phyloP scores from a whole-genome alignment of 2,113 vertebrate species.

The Eclectus roratus region DNA sequence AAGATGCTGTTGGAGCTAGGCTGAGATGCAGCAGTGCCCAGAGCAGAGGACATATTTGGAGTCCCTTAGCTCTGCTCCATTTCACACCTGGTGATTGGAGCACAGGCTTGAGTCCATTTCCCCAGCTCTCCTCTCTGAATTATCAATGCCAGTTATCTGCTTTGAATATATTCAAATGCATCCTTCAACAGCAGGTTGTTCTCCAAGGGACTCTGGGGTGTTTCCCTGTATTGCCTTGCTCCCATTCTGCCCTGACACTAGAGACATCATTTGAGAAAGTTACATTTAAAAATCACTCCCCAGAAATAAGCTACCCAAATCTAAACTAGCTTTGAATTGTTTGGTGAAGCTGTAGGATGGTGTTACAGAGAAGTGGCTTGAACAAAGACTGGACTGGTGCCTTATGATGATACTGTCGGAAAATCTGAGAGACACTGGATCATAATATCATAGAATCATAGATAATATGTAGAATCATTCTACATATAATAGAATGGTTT shows the following conservation, averaged over 20 bases:
- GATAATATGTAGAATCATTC: neutral
- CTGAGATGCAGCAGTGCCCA: neutral
- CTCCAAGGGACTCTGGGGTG: neutral
- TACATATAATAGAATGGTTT: neutral
- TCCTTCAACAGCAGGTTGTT: neutral
- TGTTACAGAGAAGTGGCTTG: neutral
- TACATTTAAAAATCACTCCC: neutral
- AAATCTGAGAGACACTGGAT: neutral
- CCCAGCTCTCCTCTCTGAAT: neutral
- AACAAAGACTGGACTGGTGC: neutral
- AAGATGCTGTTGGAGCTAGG: rapidly evolving
- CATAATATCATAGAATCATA: neutral
- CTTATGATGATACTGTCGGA: neutral
- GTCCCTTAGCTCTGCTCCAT: neutral
- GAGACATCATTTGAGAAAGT: neutral
- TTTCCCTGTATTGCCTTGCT: neutral
- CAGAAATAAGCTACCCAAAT: neutral
- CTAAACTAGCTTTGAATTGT: neutral
- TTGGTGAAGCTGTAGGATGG: neutral
- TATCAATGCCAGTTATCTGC: neutral
- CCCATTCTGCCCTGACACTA: neutral
- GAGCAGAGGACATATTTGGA: neutral
- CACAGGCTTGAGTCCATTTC: neutral
- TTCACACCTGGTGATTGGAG: neutral
- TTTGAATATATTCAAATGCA: neutral